These are phyloP conservation scores for Buceros bicornis DNA, from an alignment of 2,797 vertebrate species.

Conservation along the genomic window DNA sequence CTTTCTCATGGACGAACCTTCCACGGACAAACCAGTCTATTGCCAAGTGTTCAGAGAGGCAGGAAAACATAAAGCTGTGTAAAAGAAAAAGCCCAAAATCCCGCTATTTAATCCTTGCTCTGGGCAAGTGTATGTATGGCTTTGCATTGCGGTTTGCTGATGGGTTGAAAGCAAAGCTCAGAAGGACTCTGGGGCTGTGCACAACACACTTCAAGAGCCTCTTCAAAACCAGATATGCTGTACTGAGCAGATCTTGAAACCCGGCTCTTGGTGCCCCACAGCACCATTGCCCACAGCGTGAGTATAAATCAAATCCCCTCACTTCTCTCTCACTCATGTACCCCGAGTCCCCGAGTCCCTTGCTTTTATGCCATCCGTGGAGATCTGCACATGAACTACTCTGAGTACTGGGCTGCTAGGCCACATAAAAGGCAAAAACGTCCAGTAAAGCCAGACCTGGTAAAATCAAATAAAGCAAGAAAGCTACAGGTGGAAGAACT, in stretches of 20 bases:
- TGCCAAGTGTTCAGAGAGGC: background rate
- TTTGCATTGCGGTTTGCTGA: rapidly evolving
- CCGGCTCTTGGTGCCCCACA: background rate
- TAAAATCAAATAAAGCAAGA: background rate
- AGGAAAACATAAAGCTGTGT: background rate
- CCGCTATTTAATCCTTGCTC: background rate
- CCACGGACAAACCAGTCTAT: background rate
- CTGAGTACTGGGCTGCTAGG: background rate
- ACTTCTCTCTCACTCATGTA: background rate
- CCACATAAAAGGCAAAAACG: background rate
- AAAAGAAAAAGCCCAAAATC: background rate
- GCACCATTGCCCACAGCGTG: background rate
- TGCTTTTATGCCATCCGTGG: background rate
- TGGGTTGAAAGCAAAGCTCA: background rate
- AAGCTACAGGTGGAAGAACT: background rate
- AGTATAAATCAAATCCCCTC: background rate
- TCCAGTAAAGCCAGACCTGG: background rate
- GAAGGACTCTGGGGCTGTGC: background rate
- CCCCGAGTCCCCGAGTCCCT: background rate
- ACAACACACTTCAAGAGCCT: background rate
- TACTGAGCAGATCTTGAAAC: background rate
- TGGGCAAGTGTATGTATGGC: background rate
- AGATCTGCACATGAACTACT: background rate
- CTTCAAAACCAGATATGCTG: background rate
- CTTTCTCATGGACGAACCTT: background rate